Evolutionary conservation across 1,140 invertebrate genomes (phyloP).

Genomic region (Macrotrachela quadricornifera): DNA sequence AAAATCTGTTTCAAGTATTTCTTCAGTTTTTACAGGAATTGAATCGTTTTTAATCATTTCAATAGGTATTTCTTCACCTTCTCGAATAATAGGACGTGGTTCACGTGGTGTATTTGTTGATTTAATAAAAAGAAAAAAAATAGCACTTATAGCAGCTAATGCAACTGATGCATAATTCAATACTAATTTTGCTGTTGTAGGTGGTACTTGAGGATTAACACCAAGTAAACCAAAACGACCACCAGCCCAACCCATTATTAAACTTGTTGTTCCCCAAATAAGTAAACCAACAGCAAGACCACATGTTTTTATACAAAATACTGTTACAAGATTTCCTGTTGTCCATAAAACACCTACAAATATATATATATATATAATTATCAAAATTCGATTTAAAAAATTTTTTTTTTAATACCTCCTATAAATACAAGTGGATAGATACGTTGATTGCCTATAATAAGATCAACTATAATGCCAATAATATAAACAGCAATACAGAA

Average conservation of each 20-base stretch:
- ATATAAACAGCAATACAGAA: constrained; percentile 21
- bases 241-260: constrained; percentile 25
- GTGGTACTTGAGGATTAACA: neutral
- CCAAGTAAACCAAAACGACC: constrained; percentile 18
- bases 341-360: neutral
- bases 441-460: constrained; percentile 13
- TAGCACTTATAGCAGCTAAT: neutral
- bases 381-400: neutral
- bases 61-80: no score
- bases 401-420: constrained; percentile 22
- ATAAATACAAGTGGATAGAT: constrained; percentile 25
- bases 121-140: constrained; percentile 8
- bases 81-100: neutral
- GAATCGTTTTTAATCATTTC: neutral
- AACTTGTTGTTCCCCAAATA: constrained; percentile 16
- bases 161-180: constrained; percentile 2
- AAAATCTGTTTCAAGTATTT: no score
- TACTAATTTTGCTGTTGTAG: neutral
- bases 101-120: neutral
- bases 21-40: no score
- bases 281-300: constrained; percentile 16
- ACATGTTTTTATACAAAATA: constrained; percentile 9
- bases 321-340: constrained; percentile 5
- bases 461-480: constrained; percentile 18
- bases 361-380: neutral